A percentile compares a stretch with the other conserved stretches of the same genome.
These are phyloP conservation scores for Penaeus japonicus DNA, from an alignment of 1,140 invertebrate genomes.

Conservation along the genomic window DNA sequence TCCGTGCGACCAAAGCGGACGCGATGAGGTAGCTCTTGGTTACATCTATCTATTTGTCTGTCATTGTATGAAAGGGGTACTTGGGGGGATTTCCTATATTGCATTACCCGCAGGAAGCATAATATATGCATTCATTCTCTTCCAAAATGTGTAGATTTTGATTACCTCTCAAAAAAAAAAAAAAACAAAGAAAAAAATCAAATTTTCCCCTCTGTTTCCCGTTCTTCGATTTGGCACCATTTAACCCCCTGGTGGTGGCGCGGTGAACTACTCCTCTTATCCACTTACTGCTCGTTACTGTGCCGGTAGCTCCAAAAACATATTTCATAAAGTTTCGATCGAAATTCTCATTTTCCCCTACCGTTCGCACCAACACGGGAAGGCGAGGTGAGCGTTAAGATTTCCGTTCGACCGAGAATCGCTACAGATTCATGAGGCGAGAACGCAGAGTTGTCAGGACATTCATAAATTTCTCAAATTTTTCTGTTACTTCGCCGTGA, in stretches of 20 bases:
- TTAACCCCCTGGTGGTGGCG: conserved; percentile 43
- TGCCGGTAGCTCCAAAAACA: conserved; percentile 32
- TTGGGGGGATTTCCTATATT: no score
- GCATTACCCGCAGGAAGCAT: no score
- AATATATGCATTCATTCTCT: no score
- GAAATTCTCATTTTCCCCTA: background rate
- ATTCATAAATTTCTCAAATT: background rate
- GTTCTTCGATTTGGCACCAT: conserved; percentile 32
- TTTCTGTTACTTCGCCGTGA: no score
- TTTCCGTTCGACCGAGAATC: background rate
- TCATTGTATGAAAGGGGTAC: no score
- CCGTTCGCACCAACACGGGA: background rate
- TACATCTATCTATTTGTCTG: background rate
- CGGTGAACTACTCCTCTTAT: conserved; percentile 48
- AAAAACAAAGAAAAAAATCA: background rate
- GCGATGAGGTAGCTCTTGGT: background rate
- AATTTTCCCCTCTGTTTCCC: background rate
- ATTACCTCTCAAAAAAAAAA: background rate
- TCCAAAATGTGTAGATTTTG: no score
- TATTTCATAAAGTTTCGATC: conserved; percentile 37
- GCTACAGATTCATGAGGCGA: background rate
- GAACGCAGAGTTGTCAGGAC: background rate
- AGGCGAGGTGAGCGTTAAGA: background rate
- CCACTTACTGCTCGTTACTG: conserved; percentile 48
- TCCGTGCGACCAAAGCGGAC: background rate